Percentiles rank a stretch among this genome's conserved stretches.
Evolutionary conservation across 2,113 vertebrate genomes (phyloP).

Genomic region (Clarias macrocephalus): DNA sequence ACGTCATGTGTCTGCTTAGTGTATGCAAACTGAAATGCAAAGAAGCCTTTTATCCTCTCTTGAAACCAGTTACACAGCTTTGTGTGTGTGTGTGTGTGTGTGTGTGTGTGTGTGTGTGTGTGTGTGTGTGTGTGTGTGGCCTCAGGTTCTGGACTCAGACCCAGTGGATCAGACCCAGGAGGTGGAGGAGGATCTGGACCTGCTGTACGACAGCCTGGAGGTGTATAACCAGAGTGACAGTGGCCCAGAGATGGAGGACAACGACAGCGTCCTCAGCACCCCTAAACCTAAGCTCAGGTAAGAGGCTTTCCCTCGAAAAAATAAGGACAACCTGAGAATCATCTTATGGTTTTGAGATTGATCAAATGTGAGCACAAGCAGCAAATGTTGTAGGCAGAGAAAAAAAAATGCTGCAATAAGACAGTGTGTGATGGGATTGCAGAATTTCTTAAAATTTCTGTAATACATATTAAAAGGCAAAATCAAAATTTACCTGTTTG

Average conservation of each 20-base stretch:
- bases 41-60: neutral
- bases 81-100: neutral
- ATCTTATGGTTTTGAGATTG: neutral
- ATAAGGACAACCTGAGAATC: neutral
- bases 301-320: neutral
- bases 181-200: conserved; percentile 66
- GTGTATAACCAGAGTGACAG: conserved; percentile 68
- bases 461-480: neutral
- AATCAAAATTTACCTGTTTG: neutral
- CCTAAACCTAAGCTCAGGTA: conserved; percentile 69
- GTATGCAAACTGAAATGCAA: conserved; percentile 4
- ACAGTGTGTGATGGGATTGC: neutral
- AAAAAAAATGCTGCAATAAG: neutral
- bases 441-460: neutral
- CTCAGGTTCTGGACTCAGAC: conserved; percentile 66
- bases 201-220: conserved; percentile 67
- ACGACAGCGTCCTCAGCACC: conserved; percentile 65
- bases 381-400: neutral
- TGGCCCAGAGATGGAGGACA: conserved; percentile 67
- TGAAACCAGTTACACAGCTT: neutral
- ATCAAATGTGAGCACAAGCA: neutral
- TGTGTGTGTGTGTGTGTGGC: conserved; percentile 13
- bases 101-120: conserved; percentile 29
- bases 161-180: conserved; percentile 67
- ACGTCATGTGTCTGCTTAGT: neutral